These are phyloP conservation scores for honey bee (Apis mellifera) DNA, from an alignment of 1,140 invertebrate species.

Conservation along the genomic window Amel_HAv3.1 CM009935.2:12087501-12088000, in stretches of 20 bases:
- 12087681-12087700: conserved; percentile 74
- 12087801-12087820: conserved; percentile 72
- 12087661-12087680: conserved; percentile 68
- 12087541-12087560: conserved; percentile 64
- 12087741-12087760: conserved; percentile 75
- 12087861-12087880: conserved; percentile 75
- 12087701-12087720: conserved; percentile 69
- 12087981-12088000: conserved; percentile 73
- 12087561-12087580: conserved; percentile 82
- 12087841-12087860: conserved; percentile 78
- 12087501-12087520: conserved; percentile 64
- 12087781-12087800: conserved; percentile 81
- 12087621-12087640: conserved; percentile 90
- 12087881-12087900: conserved; percentile 70
- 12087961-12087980: conserved; percentile 71
- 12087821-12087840: conserved; percentile 72
- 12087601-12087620: conserved; percentile 92
- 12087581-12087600: conserved; percentile 90
- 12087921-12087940: conserved; percentile 77
- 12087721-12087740: conserved; percentile 76
- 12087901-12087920: conserved; percentile 72
- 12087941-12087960: conserved; percentile 57
- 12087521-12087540: conserved; percentile 63
- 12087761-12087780: conserved; percentile 82
- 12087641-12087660: conserved; percentile 78